Evolutionary conservation across 2,797 vertebrate genomes (phyloP), one percentile per base, ranked within the genome.

Genomic region (Phrynocephalus guinanensis): DNA sequence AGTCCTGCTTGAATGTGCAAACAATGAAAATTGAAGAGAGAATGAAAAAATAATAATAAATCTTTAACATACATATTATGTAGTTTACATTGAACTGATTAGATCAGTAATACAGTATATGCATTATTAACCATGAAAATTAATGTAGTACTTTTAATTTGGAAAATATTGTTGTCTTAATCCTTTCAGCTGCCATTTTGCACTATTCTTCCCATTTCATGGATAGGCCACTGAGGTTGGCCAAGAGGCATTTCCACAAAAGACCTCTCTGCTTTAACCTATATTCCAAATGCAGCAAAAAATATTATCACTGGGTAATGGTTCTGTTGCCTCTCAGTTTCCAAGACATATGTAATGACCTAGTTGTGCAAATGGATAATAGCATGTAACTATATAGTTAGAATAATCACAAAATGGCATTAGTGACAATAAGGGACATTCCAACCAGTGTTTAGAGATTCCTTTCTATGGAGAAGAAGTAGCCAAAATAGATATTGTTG

Each of bases 1-100:
- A 72, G n/a, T 78, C 85, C 86, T 90, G 88, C 82, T 86, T 92
- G 90, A 89, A 73, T 56, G 85, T 79, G 56, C 15, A 78, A 88
- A 85, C 67, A 79, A 67, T 56, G 75, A 83, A 91, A 63, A 63
- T 18, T 63, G 13, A 63, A 63, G 60, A 63, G 15, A 63, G 18
- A 82, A n/a, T 68, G 20, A 52, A 79, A 71, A 70, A 6, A 71
- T 50, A 5, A 80, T 86, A 75, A 82, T 44, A 44, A 44, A 44
- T 44, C 38, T 44, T 44, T 44, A 44, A 88, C 87, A 78, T 79
- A 85, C 86, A n/a, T 77, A 73, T 85, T 87, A 84, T 72, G 81
- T 18, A 75, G 18, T 28, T 84, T 81, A 79, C 82, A 28, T 72
- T 86, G 78, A 88, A n/a, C 24, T 90, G 22, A 70, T 3, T 44